Evolutionary conservation across 2,113 vertebrate species (phyloP).

Genomic region (Myodes glareolus): DNA sequence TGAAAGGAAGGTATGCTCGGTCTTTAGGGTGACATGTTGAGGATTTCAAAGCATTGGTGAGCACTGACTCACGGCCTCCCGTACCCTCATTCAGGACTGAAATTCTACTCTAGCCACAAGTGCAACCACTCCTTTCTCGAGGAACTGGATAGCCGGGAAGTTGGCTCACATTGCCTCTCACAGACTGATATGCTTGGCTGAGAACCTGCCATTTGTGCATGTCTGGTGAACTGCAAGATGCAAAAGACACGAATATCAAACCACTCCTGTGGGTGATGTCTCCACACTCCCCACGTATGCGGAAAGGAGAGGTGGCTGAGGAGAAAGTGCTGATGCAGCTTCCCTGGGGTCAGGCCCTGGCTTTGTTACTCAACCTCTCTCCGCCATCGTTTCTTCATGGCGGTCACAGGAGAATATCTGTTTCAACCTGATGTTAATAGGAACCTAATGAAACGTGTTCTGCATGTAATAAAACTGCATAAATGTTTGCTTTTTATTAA

Average conservation of each 20-base stretch:
- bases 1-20: not conserved
- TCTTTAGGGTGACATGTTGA: not conserved
- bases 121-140: not conserved
- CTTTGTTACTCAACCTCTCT: not conserved
- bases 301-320: not conserved
- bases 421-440: not conserved
- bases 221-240: not conserved
- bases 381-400: not conserved
- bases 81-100: not conserved
- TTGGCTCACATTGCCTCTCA: not conserved
- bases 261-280: not conserved
- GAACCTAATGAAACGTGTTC: not conserved
- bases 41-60: not conserved
- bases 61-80: not conserved
- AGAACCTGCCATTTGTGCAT: not conserved
- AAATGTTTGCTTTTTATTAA: not conserved
- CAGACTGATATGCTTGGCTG: not conserved
- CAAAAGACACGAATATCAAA: not conserved
- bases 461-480: not conserved
- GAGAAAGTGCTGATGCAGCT: not conserved
- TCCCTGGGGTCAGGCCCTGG: not conserved
- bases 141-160: not conserved
- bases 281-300: not conserved
- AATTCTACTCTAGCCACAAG: not conserved
- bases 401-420: not conserved